Evolutionary conservation across 2,113 vertebrate genomes (phyloP).

Genomic region (Dryoscopus gambensis): DNA sequence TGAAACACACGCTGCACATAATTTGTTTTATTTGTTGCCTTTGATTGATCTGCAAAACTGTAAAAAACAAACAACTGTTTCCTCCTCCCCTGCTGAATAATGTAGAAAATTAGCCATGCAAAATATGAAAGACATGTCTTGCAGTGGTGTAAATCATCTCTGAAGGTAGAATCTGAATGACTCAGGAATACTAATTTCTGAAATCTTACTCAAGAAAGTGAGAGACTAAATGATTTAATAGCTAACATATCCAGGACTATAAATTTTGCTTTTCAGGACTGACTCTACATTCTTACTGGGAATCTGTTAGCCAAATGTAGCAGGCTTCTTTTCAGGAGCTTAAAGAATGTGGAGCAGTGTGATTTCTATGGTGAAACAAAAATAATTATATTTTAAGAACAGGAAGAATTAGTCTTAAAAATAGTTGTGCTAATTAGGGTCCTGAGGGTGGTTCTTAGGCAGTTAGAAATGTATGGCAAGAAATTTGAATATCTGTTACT

Average conservation of each 20-base stretch:
- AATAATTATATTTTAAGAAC: neutral
- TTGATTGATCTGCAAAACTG: conserved; percentile 12
- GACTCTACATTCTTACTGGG: neutral
- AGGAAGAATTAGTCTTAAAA: neutral
- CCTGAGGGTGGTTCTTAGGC: neutral
- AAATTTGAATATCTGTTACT: neutral
- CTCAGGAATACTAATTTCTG: conserved; percentile 16
- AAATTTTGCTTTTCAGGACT: neutral
- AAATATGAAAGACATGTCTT: neutral
- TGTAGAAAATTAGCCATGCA: conserved; percentile 24
- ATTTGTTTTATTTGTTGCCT: conserved; percentile 30
- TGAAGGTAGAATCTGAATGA: neutral
- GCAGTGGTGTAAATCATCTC: neutral
- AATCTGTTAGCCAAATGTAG: neutral
- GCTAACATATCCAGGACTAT: neutral
- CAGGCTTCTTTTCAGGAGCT: neutral
- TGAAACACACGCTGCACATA: neutral
- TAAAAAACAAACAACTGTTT: conserved; percentile 12
- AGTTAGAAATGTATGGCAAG: neutral
- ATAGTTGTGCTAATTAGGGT: neutral
- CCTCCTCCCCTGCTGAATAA: conserved; percentile 8
- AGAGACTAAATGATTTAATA: neutral
- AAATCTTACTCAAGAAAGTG: neutral
- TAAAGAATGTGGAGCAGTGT: neutral
- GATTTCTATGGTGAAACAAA: neutral